phyloP scores from a whole-genome alignment of 64 coral and sea anemone genomes.

The Montipora efflorescens region DNA sequence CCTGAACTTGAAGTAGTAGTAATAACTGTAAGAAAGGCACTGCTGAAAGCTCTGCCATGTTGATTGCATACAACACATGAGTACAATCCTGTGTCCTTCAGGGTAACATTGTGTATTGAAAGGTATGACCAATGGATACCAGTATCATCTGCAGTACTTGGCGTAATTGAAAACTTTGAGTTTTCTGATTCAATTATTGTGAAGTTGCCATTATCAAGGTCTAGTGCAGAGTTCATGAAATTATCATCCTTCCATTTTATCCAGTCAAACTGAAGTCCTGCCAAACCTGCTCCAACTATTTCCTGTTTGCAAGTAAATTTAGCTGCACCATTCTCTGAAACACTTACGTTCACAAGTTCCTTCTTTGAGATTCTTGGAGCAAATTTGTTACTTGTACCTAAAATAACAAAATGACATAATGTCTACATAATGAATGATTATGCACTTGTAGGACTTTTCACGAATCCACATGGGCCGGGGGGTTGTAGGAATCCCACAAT shows the following conservation, averaged over 20 bases:
- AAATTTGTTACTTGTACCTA: not conserved
- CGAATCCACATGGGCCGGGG: too few species aligned
- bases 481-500: too few species aligned
- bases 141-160: not conserved
- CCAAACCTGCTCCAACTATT: not conserved
- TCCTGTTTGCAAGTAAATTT: conserved; percentile 14
- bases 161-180: conserved; percentile 30
- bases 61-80: conserved; percentile 67
- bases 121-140: conserved; percentile 25
- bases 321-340: not conserved
- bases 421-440: too few species aligned
- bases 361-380: not conserved
- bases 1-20: not conserved
- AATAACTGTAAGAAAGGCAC: not conserved
- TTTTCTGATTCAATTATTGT: not conserved
- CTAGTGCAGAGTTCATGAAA: not conserved
- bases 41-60: conserved; percentile 60
- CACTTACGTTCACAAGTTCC: not conserved
- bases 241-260: conserved; percentile 44
- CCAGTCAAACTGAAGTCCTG: conserved; percentile 31
- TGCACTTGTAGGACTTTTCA: too few species aligned
- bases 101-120: conserved; percentile 40
- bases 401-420: not conserved
- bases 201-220: conserved; percentile 57
- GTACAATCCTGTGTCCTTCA: conserved; percentile 37